A percentile compares a stretch with the other conserved stretches of the same genome.
phyloP scores from a whole-genome alignment of 2,888 invertebrate species.

The Fragum sueziense region DNA sequence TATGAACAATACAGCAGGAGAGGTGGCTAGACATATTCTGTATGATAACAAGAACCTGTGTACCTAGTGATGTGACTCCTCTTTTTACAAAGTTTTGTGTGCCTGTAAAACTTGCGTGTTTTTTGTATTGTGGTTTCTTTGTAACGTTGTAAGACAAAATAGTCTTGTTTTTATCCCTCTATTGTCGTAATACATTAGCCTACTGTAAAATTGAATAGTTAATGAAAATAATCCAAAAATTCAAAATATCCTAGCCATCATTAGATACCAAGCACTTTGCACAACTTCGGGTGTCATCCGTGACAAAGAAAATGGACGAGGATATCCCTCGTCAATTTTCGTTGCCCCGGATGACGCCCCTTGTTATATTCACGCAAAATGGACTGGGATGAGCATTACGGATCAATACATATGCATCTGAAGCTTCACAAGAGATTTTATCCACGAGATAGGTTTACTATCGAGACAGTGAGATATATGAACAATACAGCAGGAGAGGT shows the following conservation, averaged over 20 bases:
- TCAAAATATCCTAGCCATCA: too few relatives aligned
- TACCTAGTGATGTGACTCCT: neutral
- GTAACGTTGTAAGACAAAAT: too few relatives aligned
- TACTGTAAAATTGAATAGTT: too few relatives aligned
- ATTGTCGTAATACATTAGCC: too few relatives aligned
- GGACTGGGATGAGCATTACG: conserved; percentile 69
- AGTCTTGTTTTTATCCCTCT: too few relatives aligned
- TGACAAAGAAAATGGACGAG: too few relatives aligned
- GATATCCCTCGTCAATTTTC: conserved; percentile 63
- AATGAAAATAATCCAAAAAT: too few relatives aligned
- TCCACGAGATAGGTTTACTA: conserved; percentile 21
- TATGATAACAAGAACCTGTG: conserved; percentile 61
- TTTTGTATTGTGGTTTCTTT: too few relatives aligned
- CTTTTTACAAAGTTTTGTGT: too few relatives aligned
- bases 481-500: conserved; percentile 65
- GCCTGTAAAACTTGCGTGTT: too few relatives aligned
- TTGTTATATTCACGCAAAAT: conserved; percentile 59
- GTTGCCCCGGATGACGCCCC: conserved; percentile 51
- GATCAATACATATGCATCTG: conserved; percentile 70
- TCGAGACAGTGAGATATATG: conserved; percentile 46
- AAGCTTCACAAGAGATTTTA: conserved; percentile 47
- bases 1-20: conserved; percentile 63
- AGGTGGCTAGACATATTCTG: conserved; percentile 60
- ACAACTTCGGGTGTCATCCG: too few relatives aligned
- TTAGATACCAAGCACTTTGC: too few relatives aligned